Evolutionary conservation across 2,113 vertebrate species (phyloP), one percentile per base, ranked within the genome.

Genomic region (Silurus glanis): DNA sequence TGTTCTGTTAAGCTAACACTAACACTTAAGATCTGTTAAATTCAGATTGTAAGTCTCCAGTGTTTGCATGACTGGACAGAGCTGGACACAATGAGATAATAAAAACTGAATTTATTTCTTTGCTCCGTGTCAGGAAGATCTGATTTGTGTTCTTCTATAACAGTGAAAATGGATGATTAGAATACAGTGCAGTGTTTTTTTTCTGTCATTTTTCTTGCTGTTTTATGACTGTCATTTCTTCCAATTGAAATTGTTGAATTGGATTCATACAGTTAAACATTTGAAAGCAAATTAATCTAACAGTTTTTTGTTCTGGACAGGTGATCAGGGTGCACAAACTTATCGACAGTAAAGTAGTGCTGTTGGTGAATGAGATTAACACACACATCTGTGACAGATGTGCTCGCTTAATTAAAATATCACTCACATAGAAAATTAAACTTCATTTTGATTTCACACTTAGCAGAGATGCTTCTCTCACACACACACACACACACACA

Each of bases 391-490:
- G 66, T 14, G 66, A 16, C 66, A 71, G 67, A 71, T 71, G 67
- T 69, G 67, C 67, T 71, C 28, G 14, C 67, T 45, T 71, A 47
- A 74, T 72, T 72, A 45, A 72, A 72, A 72, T 74, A 47, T 74
- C 71, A 74, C 17, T 74, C 71, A 71, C 28, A 62, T 8, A 74
- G 71, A 49, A 74, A 74, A 74, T 74, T 47, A 74, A 49, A 74
- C 71, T 74, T 74, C 71, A 74, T 49, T 74, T 74, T 74, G 45
- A 74, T 74, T 74, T 74, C 45, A 74, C 71, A 74, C 71, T 74
- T 17, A 19, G 71, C 45, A 49, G 71, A 74, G 71, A 74, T 10
- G 45, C 71, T 49, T 3, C 23, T 49, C 45, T 2, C 69, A 45
- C 13, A 6, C 66, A 14, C 66, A 6, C 25, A 28, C 25, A 28